Percentiles rank a stretch among this genome's conserved stretches.
Conservation (phyloP, 2,113 vertebrate species). For the Campylomormyrus tamandua region DNA sequence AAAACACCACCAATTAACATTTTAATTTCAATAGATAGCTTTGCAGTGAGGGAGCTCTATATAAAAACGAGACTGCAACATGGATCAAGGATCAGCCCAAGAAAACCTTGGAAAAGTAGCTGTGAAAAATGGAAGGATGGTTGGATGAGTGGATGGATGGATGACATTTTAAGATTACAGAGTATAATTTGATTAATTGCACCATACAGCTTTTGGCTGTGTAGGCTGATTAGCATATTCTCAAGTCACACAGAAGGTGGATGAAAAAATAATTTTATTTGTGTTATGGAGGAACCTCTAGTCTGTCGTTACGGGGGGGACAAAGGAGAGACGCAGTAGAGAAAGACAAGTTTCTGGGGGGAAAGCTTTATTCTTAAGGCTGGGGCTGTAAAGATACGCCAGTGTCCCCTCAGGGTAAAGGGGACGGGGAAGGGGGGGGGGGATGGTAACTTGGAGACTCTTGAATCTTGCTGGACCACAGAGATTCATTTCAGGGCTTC, state of each 20-base stretch:
- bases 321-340: not conserved
- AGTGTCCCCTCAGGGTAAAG: not conserved
- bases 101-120: not conserved
- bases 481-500: not conserved
- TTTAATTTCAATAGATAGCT: not conserved
- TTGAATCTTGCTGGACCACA: not conserved
- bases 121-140: not conserved
- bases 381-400: not conserved
- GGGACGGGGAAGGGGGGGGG: not conserved
- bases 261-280: not conserved
- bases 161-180: not conserved
- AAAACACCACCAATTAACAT: not conserved
- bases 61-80: not conserved
- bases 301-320: not conserved
- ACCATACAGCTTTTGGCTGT: not conserved
- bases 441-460: not conserved
- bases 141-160: not conserved
- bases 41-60: not conserved
- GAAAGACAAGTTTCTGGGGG: not conserved
- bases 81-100: not conserved
- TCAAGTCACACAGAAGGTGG: not conserved
- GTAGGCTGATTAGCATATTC: not conserved
- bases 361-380: not conserved
- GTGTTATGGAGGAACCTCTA: not conserved
- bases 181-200: not conserved